Conservation (phyloP, 2,888 invertebrate genomes). For the Hydroisotoma schaefferi region DNA sequence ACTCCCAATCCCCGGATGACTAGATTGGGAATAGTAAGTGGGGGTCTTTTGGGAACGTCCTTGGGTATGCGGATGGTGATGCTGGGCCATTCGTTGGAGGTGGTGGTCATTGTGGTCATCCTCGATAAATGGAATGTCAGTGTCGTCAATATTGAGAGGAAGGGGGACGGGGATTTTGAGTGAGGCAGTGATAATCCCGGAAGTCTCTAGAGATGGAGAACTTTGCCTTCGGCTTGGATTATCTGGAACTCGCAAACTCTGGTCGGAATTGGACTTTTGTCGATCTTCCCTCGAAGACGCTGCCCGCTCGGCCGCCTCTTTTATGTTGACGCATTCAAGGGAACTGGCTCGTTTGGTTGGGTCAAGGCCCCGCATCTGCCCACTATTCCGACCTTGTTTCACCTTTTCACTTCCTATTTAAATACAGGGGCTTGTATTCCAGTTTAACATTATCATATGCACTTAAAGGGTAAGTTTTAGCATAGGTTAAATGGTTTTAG, state of each 20-base stretch:
- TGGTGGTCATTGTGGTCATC: conserved; percentile 51
- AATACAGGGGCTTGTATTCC: neutral
- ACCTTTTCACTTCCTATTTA: conserved; percentile 43
- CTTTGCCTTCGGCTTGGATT: conserved; percentile 47
- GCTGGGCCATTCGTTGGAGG: no score
- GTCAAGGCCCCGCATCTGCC: conserved; percentile 31
- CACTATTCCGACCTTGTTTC: conserved; percentile 29
- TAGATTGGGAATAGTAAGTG: conserved; percentile 5
- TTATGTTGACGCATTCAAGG: conserved; percentile 43
- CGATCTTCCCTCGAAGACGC: conserved; percentile 43
- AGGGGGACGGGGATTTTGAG: conserved; percentile 68
- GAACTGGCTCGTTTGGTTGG: conserved; percentile 44
- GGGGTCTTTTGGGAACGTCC: conserved; percentile 10
- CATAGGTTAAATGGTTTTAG: no score
- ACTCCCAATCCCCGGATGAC: neutral
- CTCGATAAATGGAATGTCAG: conserved; percentile 68
- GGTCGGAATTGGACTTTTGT: conserved; percentile 50
- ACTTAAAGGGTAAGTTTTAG: no score
- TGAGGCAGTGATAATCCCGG: conserved; percentile 71
- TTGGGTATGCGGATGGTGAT: conserved; percentile 16
- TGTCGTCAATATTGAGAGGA: conserved; percentile 60
- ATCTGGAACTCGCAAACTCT: conserved; percentile 43
- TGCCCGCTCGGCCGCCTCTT: conserved; percentile 17
- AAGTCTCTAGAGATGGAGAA: conserved; percentile 48
- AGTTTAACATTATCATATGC: no score